phyloP scores from a whole-genome alignment of 2,797 vertebrate genomes.

The Podarcis lilfordi region DNA sequence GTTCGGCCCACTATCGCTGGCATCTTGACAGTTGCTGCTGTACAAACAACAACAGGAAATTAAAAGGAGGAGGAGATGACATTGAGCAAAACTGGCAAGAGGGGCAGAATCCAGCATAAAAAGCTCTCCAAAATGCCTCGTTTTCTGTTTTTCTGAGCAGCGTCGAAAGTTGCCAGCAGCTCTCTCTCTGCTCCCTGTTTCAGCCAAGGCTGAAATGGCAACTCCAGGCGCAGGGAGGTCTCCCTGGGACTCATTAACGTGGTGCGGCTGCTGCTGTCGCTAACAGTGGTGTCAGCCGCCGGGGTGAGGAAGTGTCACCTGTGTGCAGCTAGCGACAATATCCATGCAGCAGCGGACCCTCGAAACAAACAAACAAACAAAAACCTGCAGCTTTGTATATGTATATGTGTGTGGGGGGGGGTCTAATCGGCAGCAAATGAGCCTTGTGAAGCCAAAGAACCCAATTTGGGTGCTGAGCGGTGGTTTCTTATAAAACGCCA shows the following conservation, averaged over 20 bases:
- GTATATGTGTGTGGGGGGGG: not conserved
- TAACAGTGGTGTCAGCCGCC: slow-evolving; percentile 2
- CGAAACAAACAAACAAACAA: not conserved
- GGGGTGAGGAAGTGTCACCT: slow-evolving; percentile 32
- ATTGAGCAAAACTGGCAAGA: not conserved
- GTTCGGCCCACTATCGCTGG: rapidly evolving
- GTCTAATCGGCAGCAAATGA: slow-evolving; percentile 57
- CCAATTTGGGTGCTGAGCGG: slow-evolving; percentile 38
- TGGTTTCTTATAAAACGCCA: slow-evolving; percentile 58
- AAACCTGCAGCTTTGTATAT: not conserved
- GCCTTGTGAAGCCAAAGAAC: slow-evolving; percentile 33
- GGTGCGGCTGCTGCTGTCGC: not conserved
- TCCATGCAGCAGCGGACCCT: slow-evolving; percentile 14
- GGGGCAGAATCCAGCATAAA: slow-evolving; percentile 21
- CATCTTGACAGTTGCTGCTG: not conserved
- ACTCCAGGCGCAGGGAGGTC: slow-evolving; percentile 23
- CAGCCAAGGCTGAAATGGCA: slow-evolving; percentile 43
- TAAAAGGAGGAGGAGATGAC: no score
- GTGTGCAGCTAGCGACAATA: slow-evolving; percentile 35
- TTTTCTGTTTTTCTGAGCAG: slow-evolving; percentile 21
- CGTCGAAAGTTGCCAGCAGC: slow-evolving; percentile 60
- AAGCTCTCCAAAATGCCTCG: slow-evolving; percentile 52
- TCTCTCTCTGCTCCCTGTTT: slow-evolving; percentile 2
- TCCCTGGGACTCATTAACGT: slow-evolving; percentile 76
- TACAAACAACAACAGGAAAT: not conserved